Percentiles rank a stretch among this genome's conserved stretches.
These are phyloP conservation scores for Phalacrocorax pelagicus DNA, from an alignment of 2,113 vertebrate genomes.

Conservation along the genomic window DNA sequence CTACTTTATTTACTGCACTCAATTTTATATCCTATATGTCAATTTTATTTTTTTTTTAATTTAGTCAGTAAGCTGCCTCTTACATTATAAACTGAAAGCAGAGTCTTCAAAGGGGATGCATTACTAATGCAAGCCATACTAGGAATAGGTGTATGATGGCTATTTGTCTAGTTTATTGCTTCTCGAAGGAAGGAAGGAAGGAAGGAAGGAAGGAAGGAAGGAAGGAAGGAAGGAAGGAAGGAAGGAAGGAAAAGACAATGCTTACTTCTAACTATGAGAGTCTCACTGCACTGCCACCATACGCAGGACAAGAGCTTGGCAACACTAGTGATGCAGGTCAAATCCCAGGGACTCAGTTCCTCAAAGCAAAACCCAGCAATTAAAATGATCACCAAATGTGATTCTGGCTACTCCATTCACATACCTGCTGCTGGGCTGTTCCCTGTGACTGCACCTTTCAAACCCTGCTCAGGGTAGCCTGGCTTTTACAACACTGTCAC, in stretches of 20 bases:
- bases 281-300: neutral
- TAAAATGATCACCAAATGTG: neutral
- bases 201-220: too few species aligned
- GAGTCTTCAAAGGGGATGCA: neutral
- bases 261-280: neutral
- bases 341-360: neutral
- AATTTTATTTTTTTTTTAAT: neutral
- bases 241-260: neutral
- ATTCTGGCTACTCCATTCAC: neutral
- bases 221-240: fast-evolving
- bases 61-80: neutral
- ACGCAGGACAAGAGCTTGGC: neutral
- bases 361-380: neutral
- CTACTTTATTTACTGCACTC: neutral
- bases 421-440: neutral
- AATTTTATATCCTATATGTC: neutral
- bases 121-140: neutral
- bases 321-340: neutral
- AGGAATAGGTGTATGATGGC: neutral
- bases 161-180: neutral
- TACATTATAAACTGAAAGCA: neutral
- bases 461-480: neutral
- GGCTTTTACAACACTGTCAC: neutral
- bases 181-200: neutral
- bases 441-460: neutral